A percentile compares a stretch with the other conserved stretches of the same genome.
These are phyloP conservation scores for Lepas anatifera DNA, from an alignment of 2,888 invertebrate genomes.

Conservation along the genomic window DNA sequence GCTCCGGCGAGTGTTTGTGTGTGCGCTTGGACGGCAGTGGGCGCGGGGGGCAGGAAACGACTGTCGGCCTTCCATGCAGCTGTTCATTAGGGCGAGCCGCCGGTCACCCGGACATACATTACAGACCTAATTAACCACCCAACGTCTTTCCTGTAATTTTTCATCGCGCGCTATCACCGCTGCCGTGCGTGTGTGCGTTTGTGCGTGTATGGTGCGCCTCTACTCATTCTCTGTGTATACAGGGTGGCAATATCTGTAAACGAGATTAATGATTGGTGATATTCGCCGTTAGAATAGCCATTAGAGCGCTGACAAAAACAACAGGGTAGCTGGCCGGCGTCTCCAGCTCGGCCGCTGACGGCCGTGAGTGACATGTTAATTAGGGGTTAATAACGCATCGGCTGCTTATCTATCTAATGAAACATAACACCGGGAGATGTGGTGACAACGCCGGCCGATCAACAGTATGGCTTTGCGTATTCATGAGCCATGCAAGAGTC, in stretches of 20 bases:
- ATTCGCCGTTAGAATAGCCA: not conserved
- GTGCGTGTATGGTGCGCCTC: not conserved
- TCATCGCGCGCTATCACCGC: not conserved
- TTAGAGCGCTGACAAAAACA: not conserved
- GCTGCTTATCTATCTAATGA: not conserved
- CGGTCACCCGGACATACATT: not conserved
- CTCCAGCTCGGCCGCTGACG: not conserved
- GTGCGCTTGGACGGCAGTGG: no score
- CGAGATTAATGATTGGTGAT: slow-evolving; percentile 1
- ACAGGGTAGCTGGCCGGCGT: not conserved
- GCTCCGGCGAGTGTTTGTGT: not conserved
- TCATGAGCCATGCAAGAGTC: not conserved
- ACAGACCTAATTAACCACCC: not conserved
- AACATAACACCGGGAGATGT: not conserved
- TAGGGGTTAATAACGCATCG: not conserved
- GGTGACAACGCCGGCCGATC: not conserved
- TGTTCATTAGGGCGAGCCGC: not conserved
- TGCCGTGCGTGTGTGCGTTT: not conserved
- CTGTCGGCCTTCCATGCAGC: not conserved
- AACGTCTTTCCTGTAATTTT: not conserved
- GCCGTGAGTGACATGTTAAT: not conserved
- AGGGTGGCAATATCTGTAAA: not conserved
- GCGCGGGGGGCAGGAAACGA: not conserved
- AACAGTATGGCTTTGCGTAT: not conserved
- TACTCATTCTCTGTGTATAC: not conserved